Conservation (phyloP, 1,140 invertebrate species). For the Cardiocondyla obscurior region DNA sequence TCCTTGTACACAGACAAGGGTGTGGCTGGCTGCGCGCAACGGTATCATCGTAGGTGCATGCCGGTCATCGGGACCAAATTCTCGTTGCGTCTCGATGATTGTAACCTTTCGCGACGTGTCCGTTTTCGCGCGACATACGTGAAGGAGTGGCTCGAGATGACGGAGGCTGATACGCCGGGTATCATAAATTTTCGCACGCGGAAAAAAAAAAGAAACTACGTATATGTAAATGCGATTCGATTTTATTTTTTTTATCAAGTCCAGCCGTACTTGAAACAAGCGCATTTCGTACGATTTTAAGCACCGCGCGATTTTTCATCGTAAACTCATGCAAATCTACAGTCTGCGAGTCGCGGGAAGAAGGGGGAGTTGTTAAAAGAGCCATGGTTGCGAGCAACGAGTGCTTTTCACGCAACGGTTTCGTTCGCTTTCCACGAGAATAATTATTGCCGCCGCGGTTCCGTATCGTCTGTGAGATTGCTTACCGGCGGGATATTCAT, state of each 20-base stretch:
- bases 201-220: background rate
- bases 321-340: background rate
- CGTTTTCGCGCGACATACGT: background rate
- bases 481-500: slow-evolving; percentile 21
- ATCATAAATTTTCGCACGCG: slow-evolving; percentile 21
- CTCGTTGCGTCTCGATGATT: slow-evolving; percentile 32
- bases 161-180: background rate
- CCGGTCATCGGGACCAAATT: slow-evolving; percentile 71
- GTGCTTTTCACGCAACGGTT: slow-evolving; percentile 4
- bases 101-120: slow-evolving; percentile 23
- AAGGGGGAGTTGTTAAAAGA: background rate
- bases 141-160: background rate
- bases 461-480: slow-evolving; percentile 7
- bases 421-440: slow-evolving; percentile 2
- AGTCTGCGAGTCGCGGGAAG: background rate
- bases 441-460: slow-evolving; percentile 22
- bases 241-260: background rate
- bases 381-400: background rate
- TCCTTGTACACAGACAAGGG: slow-evolving; percentile 69
- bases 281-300: background rate
- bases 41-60: slow-evolving; percentile 78
- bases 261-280: background rate
- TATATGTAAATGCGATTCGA: background rate
- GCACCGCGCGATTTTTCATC: background rate
- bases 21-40: slow-evolving; percentile 78